Base-by-base conservation (phyloP, 1,140 invertebrate species). In the Contarinia nasturtii region DNA sequence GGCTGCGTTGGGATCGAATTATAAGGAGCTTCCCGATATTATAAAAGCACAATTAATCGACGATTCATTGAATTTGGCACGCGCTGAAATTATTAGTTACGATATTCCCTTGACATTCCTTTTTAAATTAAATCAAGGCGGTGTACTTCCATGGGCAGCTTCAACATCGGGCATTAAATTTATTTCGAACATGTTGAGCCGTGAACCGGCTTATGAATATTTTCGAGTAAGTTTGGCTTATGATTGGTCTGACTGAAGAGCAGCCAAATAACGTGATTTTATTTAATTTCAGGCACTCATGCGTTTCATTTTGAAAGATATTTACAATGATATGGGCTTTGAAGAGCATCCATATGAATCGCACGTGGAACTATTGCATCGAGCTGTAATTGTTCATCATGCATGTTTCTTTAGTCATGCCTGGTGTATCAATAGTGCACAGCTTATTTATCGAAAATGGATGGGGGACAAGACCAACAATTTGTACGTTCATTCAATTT, bases 21-120 rank as follows among this genome's bases (percentile, higher is more conserved):
- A 80, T 0, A 70, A 68, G 40, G 55, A 55, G 0, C 44, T 66
- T 11, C 64, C 68, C 1, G 63, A 73, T 1, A 64, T 81, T 0
- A 82, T 82, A 48, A 70, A 82, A 38, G 86, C 83, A 0, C 80
- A 86, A 54, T 58, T 92, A 1, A 71, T 93, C 10, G 82, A 89
- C 54, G 87, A 93, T 64, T 72, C 83, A 1, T 76, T 89, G 55
- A 79, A 80, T 57, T 64, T 91, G 40, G 81, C 78, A 0, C 71
- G 76, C 51, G 71, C 70, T 0, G 74, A 71, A 22, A 54, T 73
- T 2, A 46, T 82, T 2, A 54, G 69, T 38, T 83, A 83, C 50
- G 57, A 67, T 12, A 66, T 72, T 21, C 73, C 75, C 18, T 62
- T 84, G 22, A 65, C 67, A 19, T 64, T 64, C 48, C 47, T 62